Conservation (phyloP, 2,888 invertebrate genomes). For the Gastracanthus pulcherrimus region DNA sequence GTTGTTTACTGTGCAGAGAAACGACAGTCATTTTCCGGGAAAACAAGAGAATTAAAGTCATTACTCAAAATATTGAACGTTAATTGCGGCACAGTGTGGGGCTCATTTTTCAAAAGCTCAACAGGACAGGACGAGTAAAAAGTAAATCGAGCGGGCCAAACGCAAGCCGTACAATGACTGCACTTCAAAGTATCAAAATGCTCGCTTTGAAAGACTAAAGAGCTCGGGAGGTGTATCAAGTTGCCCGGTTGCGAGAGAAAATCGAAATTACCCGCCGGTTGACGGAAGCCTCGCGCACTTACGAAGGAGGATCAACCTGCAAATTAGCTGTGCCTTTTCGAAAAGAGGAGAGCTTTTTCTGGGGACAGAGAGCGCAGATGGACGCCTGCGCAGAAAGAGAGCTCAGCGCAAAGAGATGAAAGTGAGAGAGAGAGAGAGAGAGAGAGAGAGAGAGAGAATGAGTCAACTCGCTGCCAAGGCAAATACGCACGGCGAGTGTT, state of each 20-base stretch:
- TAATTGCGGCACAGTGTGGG: constrained; percentile 11
- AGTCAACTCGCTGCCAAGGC: constrained; percentile 69
- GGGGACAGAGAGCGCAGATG: constrained; percentile 23
- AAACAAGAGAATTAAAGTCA: constrained; percentile 2
- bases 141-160: constrained; percentile 29
- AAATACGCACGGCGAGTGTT: constrained; percentile 75
- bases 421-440: constrained; percentile 59
- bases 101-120: constrained; percentile 38
- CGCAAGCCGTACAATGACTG: constrained; percentile 31
- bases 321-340: constrained; percentile 60
- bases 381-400: constrained; percentile 26
- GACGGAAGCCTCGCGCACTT: neutral
- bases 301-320: constrained; percentile 58
- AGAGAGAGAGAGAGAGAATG: constrained; percentile 71
- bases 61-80: constrained; percentile 12
- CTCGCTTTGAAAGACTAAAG: constrained; percentile 27
- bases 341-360: constrained; percentile 47
- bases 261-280: constrained; percentile 26
- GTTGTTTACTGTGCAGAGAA: neutral
- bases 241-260: neutral
- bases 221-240: neutral
- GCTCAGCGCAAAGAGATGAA: neutral
- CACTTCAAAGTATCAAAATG: constrained; percentile 45
- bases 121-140: neutral
- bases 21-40: neutral